A percentile compares a stretch with the other conserved stretches of the same genome.
Conservation (phyloP, 2,113 vertebrate species). For the Megaptera novaeangliae region DNA sequence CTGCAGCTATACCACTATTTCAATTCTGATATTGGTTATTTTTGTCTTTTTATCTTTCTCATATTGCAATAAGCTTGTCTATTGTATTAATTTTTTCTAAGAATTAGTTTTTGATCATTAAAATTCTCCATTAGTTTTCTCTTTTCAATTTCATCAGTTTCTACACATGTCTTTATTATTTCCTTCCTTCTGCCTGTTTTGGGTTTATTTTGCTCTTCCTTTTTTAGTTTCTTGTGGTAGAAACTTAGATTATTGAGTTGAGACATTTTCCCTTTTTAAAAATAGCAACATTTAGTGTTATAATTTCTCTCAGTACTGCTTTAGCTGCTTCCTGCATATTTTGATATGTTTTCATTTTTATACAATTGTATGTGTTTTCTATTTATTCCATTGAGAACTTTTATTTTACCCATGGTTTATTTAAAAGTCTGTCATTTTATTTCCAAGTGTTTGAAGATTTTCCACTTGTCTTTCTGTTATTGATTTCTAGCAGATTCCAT, state of each 20-base stretch:
- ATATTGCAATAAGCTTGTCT: background rate
- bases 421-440: background rate
- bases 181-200: background rate
- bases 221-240: background rate
- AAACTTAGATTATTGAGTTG: background rate
- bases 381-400: background rate
- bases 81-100: background rate
- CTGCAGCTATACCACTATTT: background rate
- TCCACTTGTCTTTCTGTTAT: background rate
- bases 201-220: background rate
- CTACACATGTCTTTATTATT: background rate
- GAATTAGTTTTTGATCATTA: background rate
- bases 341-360: background rate
- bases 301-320: background rate
- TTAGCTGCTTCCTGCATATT: background rate
- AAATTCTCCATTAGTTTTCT: background rate
- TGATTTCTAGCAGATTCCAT: background rate
- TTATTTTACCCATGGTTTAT: background rate
- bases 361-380: background rate
- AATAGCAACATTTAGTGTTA: too few species aligned
- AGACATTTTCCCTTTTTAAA: background rate
- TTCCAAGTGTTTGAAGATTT: background rate
- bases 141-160: background rate
- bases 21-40: background rate
- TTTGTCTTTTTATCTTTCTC: background rate